Percentiles rank a stretch among this genome's conserved stretches.
phyloP scores from a whole-genome alignment of 1,140 invertebrate species.

The Ditylenchus dipsaci region DNA sequence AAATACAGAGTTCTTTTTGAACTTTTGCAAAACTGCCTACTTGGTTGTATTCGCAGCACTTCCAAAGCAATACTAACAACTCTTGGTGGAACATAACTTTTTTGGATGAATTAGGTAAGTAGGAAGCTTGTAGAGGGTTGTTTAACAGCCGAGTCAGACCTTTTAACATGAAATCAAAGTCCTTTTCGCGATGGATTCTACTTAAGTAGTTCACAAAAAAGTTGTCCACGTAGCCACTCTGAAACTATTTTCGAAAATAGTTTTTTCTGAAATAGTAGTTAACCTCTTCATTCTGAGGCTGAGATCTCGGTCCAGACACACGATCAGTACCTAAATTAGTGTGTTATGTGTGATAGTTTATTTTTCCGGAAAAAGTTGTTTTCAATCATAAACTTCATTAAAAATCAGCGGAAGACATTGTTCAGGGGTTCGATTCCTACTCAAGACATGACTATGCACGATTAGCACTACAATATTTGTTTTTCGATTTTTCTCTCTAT shows the following conservation, averaged over 20 bases:
- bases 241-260: conserved; percentile 1
- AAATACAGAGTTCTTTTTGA: too few species aligned
- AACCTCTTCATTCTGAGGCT: conserved; percentile 55
- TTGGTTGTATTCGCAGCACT: conserved; percentile 99
- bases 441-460: too few species aligned
- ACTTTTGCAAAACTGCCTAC: conserved; percentile 61
- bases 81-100: conserved; percentile 97
- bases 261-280: not conserved
- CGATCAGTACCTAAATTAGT: conserved; percentile 72
- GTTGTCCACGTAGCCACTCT: conserved; percentile 69
- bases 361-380: not conserved
- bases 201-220: conserved; percentile 99
- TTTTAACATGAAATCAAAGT: conserved; percentile 88
- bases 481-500: too few species aligned
- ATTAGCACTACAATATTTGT: too few species aligned
- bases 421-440: too few species aligned
- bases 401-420: too few species aligned
- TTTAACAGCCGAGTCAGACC: conserved; percentile 91
- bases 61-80: conserved; percentile 95
- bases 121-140: conserved; percentile 92
- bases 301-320: conserved; percentile 79
- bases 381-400: not conserved
- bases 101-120: conserved; percentile 93
- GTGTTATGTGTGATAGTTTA: not conserved
- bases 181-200: conserved; percentile 95